Evolutionary conservation across 2,888 invertebrate species (phyloP).

Genomic region (Clitarchus hookeri): DNA sequence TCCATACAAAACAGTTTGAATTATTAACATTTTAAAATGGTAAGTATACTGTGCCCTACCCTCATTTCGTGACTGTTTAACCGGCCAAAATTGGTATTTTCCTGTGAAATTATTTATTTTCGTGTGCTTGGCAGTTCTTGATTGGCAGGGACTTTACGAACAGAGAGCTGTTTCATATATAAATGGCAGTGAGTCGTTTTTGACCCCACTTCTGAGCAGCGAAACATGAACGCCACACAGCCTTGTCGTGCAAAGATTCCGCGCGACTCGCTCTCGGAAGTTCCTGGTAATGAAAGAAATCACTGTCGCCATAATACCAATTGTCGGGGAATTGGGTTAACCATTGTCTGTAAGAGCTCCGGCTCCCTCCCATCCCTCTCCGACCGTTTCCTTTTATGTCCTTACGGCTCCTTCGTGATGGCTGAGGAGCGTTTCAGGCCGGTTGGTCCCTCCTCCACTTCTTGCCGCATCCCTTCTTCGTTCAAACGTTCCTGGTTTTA

Average conservation of each 20-base stretch:
- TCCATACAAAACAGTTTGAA: too few species aligned
- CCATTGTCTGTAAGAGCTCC: neutral
- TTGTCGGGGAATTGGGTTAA: slow-evolving; percentile 1
- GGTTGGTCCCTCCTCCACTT: neutral
- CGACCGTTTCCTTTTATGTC: neutral
- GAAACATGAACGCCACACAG: neutral
- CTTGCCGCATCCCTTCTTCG: neutral
- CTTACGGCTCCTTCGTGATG: neutral
- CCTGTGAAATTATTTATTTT: too few species aligned
- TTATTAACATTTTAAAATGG: too few species aligned
- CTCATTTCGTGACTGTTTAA: too few species aligned
- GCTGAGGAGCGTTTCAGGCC: neutral
- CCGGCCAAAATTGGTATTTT: too few species aligned
- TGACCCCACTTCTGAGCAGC: neutral
- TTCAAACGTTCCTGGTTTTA: neutral
- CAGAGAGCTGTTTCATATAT: too few species aligned
- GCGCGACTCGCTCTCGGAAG: neutral
- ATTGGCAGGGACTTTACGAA: too few species aligned
- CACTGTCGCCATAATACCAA: neutral
- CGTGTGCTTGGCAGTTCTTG: too few species aligned
- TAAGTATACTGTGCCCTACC: too few species aligned
- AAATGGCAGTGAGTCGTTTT: neutral
- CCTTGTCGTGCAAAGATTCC: neutral
- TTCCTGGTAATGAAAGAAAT: neutral
- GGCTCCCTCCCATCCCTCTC: neutral